Conservation (phyloP, 2,888 invertebrate species). For the Muschampia plurimacula region DNA sequence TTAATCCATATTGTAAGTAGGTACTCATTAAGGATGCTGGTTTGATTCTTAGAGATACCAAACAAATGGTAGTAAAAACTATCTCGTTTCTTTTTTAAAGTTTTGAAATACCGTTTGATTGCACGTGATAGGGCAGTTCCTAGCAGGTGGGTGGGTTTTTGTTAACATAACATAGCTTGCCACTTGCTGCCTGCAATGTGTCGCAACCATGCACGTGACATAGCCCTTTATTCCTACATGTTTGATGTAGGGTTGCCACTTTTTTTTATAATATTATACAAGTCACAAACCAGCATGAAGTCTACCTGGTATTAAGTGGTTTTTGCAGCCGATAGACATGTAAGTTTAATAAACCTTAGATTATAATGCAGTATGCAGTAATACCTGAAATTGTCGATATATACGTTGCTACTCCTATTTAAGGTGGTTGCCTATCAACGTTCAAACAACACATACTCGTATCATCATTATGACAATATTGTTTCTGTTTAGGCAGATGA, state of each 20-base stretch:
- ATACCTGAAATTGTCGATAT: no score
- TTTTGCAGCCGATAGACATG: background rate
- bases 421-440: no score
- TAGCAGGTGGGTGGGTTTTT: slow-evolving; percentile 12
- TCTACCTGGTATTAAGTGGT: background rate
- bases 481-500: no score
- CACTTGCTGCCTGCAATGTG: slow-evolving; percentile 11
- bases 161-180: slow-evolving; percentile 5
- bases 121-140: slow-evolving; percentile 13
- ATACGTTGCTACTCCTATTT: no score
- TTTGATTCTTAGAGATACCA: background rate
- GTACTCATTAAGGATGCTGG: background rate
- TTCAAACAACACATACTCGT: no score
- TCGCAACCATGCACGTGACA: slow-evolving; percentile 8
- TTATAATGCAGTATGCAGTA: background rate
- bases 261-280: background rate
- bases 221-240: background rate
- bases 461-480: no score
- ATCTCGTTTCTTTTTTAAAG: background rate
- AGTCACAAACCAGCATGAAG: background rate
- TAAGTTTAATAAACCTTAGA: no score
- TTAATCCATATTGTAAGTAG: background rate
- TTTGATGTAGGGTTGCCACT: background rate
- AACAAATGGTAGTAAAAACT: slow-evolving; percentile 7
- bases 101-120: slow-evolving; percentile 1